A percentile compares a stretch with the other conserved stretches of the same genome.
Conservation (phyloP, 1,140 invertebrate genomes). For the Neomicropteryx cornuta region DNA sequence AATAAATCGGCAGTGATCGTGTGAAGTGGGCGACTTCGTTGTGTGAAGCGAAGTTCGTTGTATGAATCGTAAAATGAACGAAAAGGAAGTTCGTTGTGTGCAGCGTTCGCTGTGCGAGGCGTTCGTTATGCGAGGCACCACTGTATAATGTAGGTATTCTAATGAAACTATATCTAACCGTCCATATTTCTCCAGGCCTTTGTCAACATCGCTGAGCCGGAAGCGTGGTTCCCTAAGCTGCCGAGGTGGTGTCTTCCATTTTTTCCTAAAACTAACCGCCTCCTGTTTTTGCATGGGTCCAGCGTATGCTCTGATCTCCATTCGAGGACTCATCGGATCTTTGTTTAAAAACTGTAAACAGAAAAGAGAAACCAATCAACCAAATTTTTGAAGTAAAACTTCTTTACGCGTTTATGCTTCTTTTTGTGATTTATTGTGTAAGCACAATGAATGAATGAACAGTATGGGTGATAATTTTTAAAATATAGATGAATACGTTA, state of each 20-base stretch:
- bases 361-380: slow-evolving; percentile 16
- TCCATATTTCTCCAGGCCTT: slow-evolving; percentile 74
- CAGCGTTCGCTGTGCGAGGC: too few species aligned
- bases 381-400: too few species aligned
- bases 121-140: too few species aligned
- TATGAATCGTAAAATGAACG: too few species aligned
- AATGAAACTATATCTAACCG: slow-evolving; percentile 36
- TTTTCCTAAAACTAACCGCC: slow-evolving; percentile 59
- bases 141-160: slow-evolving; percentile 1
- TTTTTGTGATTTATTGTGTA: too few species aligned
- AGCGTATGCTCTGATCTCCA: slow-evolving; percentile 70
- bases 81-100: too few species aligned
- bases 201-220: slow-evolving; percentile 63
- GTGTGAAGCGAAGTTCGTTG: too few species aligned
- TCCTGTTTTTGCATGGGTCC: slow-evolving; percentile 71
- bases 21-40: slow-evolving; percentile 8
- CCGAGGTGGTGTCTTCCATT: slow-evolving; percentile 72
- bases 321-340: slow-evolving; percentile 52
- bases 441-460: too few species aligned
- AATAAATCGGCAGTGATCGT: too few species aligned
- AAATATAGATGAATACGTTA: too few species aligned
- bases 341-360: slow-evolving; percentile 43
- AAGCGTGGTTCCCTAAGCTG: slow-evolving; percentile 33
- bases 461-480: background rate
- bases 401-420: too few species aligned